A percentile compares a stretch with the other conserved stretches of the same genome.
Evolutionary conservation across 2,797 vertebrate genomes (phyloP).

Genomic region (Poliocrania exsul): DNA sequence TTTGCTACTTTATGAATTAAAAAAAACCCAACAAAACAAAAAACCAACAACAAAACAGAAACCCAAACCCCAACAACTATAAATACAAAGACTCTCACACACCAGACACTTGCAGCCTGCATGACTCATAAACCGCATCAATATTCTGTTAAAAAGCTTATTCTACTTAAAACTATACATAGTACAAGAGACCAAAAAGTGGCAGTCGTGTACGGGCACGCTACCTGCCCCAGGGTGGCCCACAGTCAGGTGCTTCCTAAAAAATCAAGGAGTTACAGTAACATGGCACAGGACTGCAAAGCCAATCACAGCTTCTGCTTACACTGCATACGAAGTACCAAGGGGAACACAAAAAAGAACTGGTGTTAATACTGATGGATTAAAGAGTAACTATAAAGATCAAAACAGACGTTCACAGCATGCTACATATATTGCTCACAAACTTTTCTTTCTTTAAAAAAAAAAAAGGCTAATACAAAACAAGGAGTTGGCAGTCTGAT

Average conservation of each 20-base stretch:
- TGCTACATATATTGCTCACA: constrained; percentile 77
- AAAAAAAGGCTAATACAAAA: constrained; percentile 63
- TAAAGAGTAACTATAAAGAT: constrained; percentile 70
- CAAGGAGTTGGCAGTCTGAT: constrained; percentile 74
- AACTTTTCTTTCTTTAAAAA: neutral
- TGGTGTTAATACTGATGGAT: constrained; percentile 82
- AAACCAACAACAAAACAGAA: neutral
- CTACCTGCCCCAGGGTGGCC: constrained; percentile 73
- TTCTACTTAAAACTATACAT: constrained; percentile 78
- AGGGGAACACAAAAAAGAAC: constrained; percentile 70
- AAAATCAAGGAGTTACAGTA: constrained; percentile 76
- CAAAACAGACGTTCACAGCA: constrained; percentile 76
- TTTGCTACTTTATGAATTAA: constrained; percentile 71
- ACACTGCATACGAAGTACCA: constrained; percentile 76
- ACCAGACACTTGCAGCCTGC: constrained; percentile 70
- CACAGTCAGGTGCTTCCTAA: constrained; percentile 75
- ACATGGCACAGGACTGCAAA: constrained; percentile 79
- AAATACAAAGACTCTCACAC: constrained; percentile 72
- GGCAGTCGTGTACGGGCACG: constrained; percentile 66
- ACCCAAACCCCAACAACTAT: constrained; percentile 60
- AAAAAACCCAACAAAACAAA: neutral
- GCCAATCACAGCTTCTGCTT: constrained; percentile 81
- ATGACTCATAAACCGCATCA: constrained; percentile 75
- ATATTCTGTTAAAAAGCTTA: constrained; percentile 78
- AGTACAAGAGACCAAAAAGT: constrained; percentile 70